Evolutionary conservation across 2,888 invertebrate genomes (phyloP).

Genomic region (Homarus gammarus): DNA sequence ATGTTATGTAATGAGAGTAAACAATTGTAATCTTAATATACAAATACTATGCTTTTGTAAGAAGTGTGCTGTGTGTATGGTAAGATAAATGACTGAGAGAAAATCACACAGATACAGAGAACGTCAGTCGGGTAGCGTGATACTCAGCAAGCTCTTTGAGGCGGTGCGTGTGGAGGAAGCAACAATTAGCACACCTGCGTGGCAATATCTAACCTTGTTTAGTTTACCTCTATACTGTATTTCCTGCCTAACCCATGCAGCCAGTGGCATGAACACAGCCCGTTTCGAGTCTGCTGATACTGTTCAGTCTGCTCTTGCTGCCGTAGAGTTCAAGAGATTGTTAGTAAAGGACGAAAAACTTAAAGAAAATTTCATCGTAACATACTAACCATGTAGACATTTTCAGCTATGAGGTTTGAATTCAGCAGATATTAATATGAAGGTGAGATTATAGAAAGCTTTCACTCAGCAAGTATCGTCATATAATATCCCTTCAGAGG

Average conservation of each 20-base stretch:
- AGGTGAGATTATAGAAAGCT: neutral
- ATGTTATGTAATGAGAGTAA: too few relatives aligned
- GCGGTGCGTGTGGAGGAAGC: neutral
- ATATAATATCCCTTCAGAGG: too few relatives aligned
- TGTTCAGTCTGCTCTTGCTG: slow-evolving; percentile 3
- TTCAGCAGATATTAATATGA: neutral
- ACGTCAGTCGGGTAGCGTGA: neutral
- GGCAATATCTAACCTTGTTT: neutral
- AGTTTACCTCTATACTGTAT: slow-evolving; percentile 23
- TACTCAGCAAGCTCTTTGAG: neutral
- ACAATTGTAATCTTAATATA: too few relatives aligned
- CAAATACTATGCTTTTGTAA: neutral
- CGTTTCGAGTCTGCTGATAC: slow-evolving; percentile 20
- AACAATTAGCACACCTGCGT: neutral
- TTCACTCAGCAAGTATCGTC: too few relatives aligned
- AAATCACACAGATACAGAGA: neutral
- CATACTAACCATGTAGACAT: neutral
- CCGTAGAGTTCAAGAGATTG: neutral
- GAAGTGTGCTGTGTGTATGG: neutral
- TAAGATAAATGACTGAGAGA: neutral
- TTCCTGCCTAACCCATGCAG: slow-evolving; percentile 20
- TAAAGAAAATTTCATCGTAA: neutral
- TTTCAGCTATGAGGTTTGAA: neutral
- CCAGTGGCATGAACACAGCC: slow-evolving; percentile 26
- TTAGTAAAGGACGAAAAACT: neutral